Evolutionary conservation across 2,797 vertebrate species (phyloP).

Genomic region (Cetoscarus ocellatus): DNA sequence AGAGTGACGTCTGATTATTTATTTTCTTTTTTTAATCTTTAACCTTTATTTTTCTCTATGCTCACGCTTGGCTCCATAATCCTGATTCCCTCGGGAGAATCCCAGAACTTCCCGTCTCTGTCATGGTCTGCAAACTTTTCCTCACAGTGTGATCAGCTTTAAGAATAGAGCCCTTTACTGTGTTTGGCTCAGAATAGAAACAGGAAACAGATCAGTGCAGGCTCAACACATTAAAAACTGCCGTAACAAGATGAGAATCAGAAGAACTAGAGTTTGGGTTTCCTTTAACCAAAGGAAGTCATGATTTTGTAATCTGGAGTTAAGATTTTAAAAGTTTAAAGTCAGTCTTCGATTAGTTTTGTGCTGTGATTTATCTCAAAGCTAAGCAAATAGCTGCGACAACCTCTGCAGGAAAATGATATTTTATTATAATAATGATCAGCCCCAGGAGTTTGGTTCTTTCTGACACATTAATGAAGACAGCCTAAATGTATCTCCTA

Average conservation of each 20-base stretch:
- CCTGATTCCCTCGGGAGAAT: constrained; percentile 23
- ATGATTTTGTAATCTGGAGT: not conserved
- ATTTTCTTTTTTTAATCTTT: constrained; percentile 43
- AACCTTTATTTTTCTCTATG: constrained; percentile 28
- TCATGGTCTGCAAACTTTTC: not conserved
- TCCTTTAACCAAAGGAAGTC: too few species aligned
- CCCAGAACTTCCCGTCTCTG: constrained; percentile 4
- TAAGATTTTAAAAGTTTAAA: not conserved
- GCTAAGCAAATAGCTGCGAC: too few species aligned
- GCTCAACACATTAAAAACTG: not conserved
- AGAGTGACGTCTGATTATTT: constrained; percentile 40
- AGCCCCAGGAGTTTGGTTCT: too few species aligned
- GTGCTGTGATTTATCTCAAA: too few species aligned
- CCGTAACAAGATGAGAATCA: not conserved
- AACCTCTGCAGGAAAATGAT: too few species aligned
- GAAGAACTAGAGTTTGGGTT: not conserved
- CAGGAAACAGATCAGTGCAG: not conserved
- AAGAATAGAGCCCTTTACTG: not conserved
- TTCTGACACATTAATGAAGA: too few species aligned
- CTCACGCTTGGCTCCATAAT: not conserved
- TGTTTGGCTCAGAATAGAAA: constrained; percentile 25
- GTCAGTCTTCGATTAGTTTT: too few species aligned
- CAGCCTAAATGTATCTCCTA: too few species aligned
- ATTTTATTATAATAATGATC: too few species aligned
- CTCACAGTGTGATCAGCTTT: too few species aligned